Conservation (phyloP, 2,888 invertebrate species). For the Hetaerina titia region DNA sequence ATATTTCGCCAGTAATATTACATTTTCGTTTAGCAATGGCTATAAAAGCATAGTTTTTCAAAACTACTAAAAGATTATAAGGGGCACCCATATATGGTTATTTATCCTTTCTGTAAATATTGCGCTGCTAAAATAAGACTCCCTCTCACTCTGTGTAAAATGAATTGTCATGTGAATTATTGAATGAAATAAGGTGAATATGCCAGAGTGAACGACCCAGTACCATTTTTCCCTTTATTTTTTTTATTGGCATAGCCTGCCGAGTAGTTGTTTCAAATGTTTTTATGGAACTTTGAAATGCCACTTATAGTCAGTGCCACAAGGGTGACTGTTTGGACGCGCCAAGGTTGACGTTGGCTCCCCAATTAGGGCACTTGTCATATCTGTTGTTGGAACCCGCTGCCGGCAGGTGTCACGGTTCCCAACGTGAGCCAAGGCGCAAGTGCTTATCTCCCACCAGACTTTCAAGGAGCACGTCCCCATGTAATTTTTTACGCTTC, state of each 20-base stretch:
- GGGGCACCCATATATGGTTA: too few species aligned
- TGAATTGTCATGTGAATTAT: too few species aligned
- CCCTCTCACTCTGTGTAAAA: too few species aligned
- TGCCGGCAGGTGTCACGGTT: not conserved
- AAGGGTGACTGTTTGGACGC: not conserved
- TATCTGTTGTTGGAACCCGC: not conserved
- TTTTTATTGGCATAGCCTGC: not conserved
- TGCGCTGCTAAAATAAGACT: too few species aligned
- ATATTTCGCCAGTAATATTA: too few species aligned
- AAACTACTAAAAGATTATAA: too few species aligned
- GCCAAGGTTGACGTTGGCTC: not conserved
- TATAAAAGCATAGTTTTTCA: too few species aligned
- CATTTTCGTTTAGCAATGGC: too few species aligned
- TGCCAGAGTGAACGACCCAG: too few species aligned
- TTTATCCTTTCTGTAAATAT: too few species aligned
- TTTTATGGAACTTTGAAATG: not conserved
- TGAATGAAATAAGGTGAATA: too few species aligned
- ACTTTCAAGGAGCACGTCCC: not conserved
- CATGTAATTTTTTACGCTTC: conserved; percentile 21
- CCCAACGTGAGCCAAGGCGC: not conserved
- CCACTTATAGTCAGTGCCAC: not conserved
- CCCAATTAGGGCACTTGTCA: conserved; percentile 8
- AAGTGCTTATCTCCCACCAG: not conserved
- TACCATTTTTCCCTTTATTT: not conserved
- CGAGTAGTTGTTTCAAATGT: too few species aligned